These are phyloP conservation scores for Zygogramma bicolorata DNA, from an alignment of 2,888 invertebrate species.

Conservation along the genomic window DNA sequence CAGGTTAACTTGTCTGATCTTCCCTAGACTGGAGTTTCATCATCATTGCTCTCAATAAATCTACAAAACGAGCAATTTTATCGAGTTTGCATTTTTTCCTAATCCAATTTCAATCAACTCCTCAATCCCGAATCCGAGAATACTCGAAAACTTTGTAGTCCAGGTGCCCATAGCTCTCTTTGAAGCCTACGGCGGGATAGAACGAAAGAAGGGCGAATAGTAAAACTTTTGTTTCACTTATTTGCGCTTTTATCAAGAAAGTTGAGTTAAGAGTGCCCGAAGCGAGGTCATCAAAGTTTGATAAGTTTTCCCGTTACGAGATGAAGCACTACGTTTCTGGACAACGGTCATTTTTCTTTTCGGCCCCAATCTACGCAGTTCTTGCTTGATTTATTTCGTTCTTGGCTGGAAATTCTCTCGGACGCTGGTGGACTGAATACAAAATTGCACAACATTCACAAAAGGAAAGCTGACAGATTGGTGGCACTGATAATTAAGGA, in stretches of 20 bases:
- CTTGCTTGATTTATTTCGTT: slow-evolving; percentile 55
- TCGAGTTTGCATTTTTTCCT: too few species aligned
- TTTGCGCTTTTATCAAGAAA: slow-evolving; percentile 67
- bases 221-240: slow-evolving; percentile 64
- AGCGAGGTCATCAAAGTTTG: slow-evolving; percentile 67
- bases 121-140: slow-evolving; percentile 40
- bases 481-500: too few species aligned
- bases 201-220: slow-evolving; percentile 37
- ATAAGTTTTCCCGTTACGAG: slow-evolving; percentile 65
- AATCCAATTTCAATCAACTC: background rate
- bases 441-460: background rate
- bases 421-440: slow-evolving; percentile 22
- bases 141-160: slow-evolving; percentile 50
- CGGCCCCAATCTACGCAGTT: slow-evolving; percentile 67
- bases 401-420: slow-evolving; percentile 46
- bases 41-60: too few species aligned
- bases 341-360: slow-evolving; percentile 71
- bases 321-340: slow-evolving; percentile 56
- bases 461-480: too few species aligned
- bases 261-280: slow-evolving; percentile 59
- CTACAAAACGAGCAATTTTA: too few species aligned
- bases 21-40: too few species aligned
- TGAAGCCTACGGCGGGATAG: slow-evolving; percentile 41
- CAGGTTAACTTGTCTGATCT: too few species aligned
- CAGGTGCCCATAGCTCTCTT: slow-evolving; percentile 59